These are phyloP conservation scores for Patagioenas fasciata DNA, from an alignment of 2,113 vertebrate genomes.

Conservation along the genomic window DNA sequence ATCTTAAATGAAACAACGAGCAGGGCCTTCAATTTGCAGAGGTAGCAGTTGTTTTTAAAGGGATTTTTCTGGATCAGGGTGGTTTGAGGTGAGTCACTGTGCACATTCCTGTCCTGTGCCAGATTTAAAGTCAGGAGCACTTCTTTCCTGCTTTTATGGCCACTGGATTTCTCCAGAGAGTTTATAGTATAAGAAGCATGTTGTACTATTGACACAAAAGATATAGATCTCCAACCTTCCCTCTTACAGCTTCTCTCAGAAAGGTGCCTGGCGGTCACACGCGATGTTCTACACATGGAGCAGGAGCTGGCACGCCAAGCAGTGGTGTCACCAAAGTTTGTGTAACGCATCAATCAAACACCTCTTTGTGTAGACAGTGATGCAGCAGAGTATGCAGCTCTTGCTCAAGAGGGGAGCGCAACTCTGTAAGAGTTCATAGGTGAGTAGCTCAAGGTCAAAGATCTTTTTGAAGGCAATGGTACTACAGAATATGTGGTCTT, in stretches of 20 bases:
- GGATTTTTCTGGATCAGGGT: background rate
- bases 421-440: background rate
- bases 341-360: constrained; percentile 9
- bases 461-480: background rate
- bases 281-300: rapidly evolving
- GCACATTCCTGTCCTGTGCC: background rate
- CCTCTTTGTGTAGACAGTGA: background rate
- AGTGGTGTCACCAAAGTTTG: background rate
- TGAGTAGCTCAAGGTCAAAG: rapidly evolving
- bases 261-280: background rate
- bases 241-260: background rate
- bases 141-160: background rate
- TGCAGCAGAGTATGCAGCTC: background rate
- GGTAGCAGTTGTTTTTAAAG: background rate
- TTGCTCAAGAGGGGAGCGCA: background rate
- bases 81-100: background rate
- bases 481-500: background rate
- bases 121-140: background rate
- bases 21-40: background rate
- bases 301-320: rapidly evolving
- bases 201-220: background rate
- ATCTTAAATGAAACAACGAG: no score
- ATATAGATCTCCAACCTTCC: background rate
- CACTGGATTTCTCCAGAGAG: background rate
- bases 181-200: rapidly evolving